phyloP scores from a whole-genome alignment of 1,140 invertebrate species.

The Microplitis demolitor region DNA sequence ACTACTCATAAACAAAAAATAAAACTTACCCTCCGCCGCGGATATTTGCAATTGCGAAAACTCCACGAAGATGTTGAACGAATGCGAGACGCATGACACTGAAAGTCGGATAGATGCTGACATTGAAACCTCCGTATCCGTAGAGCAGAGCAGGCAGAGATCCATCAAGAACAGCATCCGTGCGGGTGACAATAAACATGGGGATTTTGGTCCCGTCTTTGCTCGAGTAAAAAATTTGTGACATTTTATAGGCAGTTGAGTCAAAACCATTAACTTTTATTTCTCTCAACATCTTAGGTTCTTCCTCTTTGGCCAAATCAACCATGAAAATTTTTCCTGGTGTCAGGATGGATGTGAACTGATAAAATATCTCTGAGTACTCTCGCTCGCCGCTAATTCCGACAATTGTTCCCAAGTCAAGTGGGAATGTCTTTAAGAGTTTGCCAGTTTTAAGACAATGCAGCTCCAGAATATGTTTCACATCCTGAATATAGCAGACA shows the following conservation, averaged over 20 bases:
- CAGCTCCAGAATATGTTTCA: slow-evolving; percentile 89
- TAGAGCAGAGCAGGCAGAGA: slow-evolving; percentile 84
- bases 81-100: slow-evolving; percentile 84
- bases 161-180: slow-evolving; percentile 71
- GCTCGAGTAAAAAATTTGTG: slow-evolving; percentile 92
- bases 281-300: slow-evolving; percentile 78
- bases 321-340: slow-evolving; percentile 89
- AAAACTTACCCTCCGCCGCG: slow-evolving; percentile 86
- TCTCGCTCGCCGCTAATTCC: slow-evolving; percentile 85
- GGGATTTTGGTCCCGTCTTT: slow-evolving; percentile 96
- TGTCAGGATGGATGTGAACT: slow-evolving; percentile 91
- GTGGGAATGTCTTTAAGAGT: slow-evolving; percentile 72
- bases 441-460: slow-evolving; percentile 78
- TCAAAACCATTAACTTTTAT: slow-evolving; percentile 87
- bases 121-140: slow-evolving; percentile 97
- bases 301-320: slow-evolving; percentile 73
- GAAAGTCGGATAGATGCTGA: slow-evolving; percentile 86
- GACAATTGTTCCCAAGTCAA: slow-evolving; percentile 86
- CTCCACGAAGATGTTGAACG: slow-evolving; percentile 86
- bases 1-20: not conserved
- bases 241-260: slow-evolving; percentile 77
- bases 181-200: slow-evolving; percentile 94
- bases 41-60: slow-evolving; percentile 92
- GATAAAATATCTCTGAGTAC: slow-evolving; percentile 90
- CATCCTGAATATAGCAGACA: slow-evolving; percentile 90